phyloP scores from a whole-genome alignment of 2,888 invertebrate genomes.

The Acanthosepion pharaonis region DNA sequence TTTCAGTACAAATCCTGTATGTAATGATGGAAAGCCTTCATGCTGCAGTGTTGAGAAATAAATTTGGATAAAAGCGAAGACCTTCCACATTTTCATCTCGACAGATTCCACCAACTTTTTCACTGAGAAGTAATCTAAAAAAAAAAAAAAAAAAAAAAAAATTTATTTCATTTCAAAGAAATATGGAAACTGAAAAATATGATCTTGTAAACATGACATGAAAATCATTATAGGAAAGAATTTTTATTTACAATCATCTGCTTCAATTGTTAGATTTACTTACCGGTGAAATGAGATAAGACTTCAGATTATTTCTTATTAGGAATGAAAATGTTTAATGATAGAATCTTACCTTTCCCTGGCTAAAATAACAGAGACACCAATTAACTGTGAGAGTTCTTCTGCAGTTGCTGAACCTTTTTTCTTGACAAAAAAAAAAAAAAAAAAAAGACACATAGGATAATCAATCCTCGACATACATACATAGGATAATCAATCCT shows the following conservation, averaged over 20 bases:
- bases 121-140: constrained; percentile 85
- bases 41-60: constrained; percentile 77
- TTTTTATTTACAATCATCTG: no score
- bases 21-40: not conserved
- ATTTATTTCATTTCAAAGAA: no score
- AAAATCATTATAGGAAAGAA: not conserved
- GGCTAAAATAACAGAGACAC: constrained; percentile 90
- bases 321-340: no score
- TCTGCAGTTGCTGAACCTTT: constrained; percentile 86
- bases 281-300: no score
- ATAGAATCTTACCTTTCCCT: constrained; percentile 84
- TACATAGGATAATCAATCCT: no score
- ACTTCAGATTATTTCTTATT: no score
- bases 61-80: constrained; percentile 93
- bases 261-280: no score
- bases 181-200: not conserved
- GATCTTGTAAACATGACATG: not conserved
- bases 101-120: constrained; percentile 89
- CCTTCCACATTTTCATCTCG: constrained; percentile 97
- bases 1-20: not conserved
- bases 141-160: not conserved
- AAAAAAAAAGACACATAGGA: no score
- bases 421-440: constrained; percentile 75
- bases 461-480: no score
- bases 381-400: constrained; percentile 87